Evolutionary conservation across 2,888 invertebrate genomes (phyloP), one percentile per base, ranked within the genome.

Genomic region (Watsonalla binaria): DNA sequence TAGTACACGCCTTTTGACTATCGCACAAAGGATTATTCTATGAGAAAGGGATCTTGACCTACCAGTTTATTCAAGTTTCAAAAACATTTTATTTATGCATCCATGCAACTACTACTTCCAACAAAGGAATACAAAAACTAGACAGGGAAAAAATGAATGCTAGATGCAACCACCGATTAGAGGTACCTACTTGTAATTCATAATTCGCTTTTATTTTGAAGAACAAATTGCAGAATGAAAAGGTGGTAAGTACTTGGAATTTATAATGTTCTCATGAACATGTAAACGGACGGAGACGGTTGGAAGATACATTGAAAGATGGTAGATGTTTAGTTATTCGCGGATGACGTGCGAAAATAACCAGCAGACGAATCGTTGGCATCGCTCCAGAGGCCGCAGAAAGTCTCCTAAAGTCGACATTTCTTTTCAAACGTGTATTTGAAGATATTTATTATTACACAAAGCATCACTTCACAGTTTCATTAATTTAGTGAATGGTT

Each of bases 31-130:
- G 80, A 76, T 62, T 84, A 75, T 79, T 90, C 89, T 90, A 90
- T 90, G 89, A 90, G 90, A 90, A 90, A 87, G 82, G 88, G 84
- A 88, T 88, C 90, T 87, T 87, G 90, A 90, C 86, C 88, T 90
- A 90, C 90, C 90, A 90, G 90, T 90, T 90, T 84, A 76, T 82
- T 80, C 82, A 71, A 81, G 78, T 86, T 81, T 82, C 78, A 84
- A 86, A 85, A 87, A 86, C 85, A 87, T 89, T 89, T 88, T 88
- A 89, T 90, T 88, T 89, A 88, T 89, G 86, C 87, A 87, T 84
- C 82, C 83, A 83, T 84, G 83, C 85, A 84, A 74, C 85, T 80
- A 84, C 80, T 80, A 71, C 74, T 65, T 76, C 75, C 68, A 76
- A 89, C 90, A 90, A 90, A 90, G 83, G 89, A 90, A 86, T 87